A percentile compares a stretch with the other conserved stretches of the same genome.
Conservation (phyloP, 2,797 vertebrate genomes). For the Eulemur coronatus region DNA sequence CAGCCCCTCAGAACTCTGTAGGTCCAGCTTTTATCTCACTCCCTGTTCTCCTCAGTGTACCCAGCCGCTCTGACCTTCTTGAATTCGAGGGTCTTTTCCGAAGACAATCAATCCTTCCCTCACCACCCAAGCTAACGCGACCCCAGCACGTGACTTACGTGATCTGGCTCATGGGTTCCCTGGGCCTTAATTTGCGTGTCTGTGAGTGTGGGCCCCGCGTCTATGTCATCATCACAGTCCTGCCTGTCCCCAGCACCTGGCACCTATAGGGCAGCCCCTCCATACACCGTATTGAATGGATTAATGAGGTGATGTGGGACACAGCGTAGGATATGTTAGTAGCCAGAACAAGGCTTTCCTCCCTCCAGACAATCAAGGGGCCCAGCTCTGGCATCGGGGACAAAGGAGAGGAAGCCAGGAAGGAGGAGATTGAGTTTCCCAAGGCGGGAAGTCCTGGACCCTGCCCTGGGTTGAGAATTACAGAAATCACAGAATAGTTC, state of each 20-base stretch:
- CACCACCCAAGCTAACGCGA: fast-evolving
- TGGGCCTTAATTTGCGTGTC: neutral
- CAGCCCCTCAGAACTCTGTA: neutral
- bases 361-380: too few relatives aligned
- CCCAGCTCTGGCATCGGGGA: too few relatives aligned
- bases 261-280: neutral
- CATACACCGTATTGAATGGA: neutral
- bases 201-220: fast-evolving
- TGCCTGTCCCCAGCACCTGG: neutral
- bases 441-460: neutral
- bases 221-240: neutral
- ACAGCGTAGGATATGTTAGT: neutral
- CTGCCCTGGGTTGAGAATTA: neutral
- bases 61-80: neutral
- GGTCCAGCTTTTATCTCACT: fast-evolving
- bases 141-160: neutral
- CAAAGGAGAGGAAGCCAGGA: too few relatives aligned
- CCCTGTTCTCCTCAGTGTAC: neutral
- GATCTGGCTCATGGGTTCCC: neutral
- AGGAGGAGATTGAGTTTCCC: neutral
- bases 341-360: neutral
- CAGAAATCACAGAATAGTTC: neutral
- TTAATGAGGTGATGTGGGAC: too few relatives aligned
- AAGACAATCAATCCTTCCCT: neutral
- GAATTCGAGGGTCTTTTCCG: neutral